Base-by-base conservation (phyloP, 2,888 invertebrate genomes). In the Brenthis hecate region DNA sequence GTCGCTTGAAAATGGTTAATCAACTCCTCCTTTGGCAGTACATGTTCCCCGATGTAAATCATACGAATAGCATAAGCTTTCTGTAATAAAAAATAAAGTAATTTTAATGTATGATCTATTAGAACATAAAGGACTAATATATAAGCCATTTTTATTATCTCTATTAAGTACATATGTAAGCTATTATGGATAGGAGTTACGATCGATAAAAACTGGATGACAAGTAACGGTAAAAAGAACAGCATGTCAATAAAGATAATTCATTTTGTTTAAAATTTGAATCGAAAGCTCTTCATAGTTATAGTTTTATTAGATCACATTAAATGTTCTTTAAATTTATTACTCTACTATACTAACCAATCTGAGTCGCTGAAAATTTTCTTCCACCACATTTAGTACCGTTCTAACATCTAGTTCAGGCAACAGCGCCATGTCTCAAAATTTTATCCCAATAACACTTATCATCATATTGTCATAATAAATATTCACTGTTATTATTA, bases 31-130 rank as follows among this genome's bases (percentile, higher is more conserved):
- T 85, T 85, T 0, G 78, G 72, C 50, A 91, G 73, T 1, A 80
- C 78, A 73, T 93, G 93, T 69, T 93, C 92, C 1, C 93, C 93
- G 4, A 84, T 81, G 73, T 93, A 93, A 71, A 93, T 85, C 81
- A 92, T 85, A 54, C 93, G 91, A 73, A 89, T 84, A 1, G 91
- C 88, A 71, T 87, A 93, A 6, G 89, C 80, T 88, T 89, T 91
- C 93, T 93, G 82, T 70, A 89, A 85, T 36, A 58, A 32, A 47
- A 13, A 19, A 13, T 28, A 13, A 6, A n/a, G 3, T 43, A 43
- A 43, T 2, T 43, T 1, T 2, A 11, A 43, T 43, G 0, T 43
- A 43, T 43, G 36, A 43, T 36, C 8, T 36, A 36, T 36, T 36
- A 36, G 36, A 8, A 6, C 36, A 0, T 43, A 43, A 43, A 43